phyloP scores from a whole-genome alignment of 2,113 vertebrate species.

The Pseudorasbora parva region DNA sequence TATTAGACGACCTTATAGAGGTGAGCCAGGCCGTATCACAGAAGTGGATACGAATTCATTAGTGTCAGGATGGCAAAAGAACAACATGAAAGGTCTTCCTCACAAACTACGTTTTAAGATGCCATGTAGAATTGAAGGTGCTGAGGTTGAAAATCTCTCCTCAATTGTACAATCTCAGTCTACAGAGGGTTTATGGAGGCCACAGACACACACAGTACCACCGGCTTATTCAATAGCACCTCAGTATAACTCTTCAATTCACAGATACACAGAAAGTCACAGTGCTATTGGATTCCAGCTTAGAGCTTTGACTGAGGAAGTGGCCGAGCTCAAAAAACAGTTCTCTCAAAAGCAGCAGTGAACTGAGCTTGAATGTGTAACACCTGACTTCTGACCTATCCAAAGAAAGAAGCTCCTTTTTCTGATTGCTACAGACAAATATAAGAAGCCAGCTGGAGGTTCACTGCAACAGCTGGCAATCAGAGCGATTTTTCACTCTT shows the following conservation, averaged over 20 bases:
- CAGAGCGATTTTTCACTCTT: neutral
- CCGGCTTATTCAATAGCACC: neutral
- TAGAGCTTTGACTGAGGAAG: conserved; percentile 80
- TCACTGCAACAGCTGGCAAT: neutral
- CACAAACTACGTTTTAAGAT: conserved; percentile 84
- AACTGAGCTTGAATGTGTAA: conserved; percentile 58
- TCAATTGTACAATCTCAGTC: conserved; percentile 1
- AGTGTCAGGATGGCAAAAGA: conserved; percentile 50
- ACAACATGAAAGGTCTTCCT: conserved; percentile 74
- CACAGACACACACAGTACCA: neutral
- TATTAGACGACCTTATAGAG: no score
- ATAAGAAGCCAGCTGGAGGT: neutral
- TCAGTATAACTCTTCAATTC: conserved; percentile 36
- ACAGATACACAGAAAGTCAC: conserved; percentile 69
- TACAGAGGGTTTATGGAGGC: neutral
- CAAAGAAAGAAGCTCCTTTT: neutral
- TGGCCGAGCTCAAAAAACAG: conserved; percentile 83
- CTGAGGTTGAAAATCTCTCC: conserved; percentile 42
- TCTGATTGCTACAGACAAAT: neutral
- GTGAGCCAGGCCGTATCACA: neutral
- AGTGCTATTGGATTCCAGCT: conserved; percentile 76
- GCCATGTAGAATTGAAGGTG: conserved; percentile 60
- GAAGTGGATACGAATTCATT: neutral
- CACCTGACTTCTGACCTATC: neutral
- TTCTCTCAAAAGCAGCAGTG: conserved; percentile 80